A percentile compares a stretch with the other conserved stretches of the same genome.
phyloP scores from a whole-genome alignment of 2,888 invertebrate species.

The Teleogryllus oceanicus region DNA sequence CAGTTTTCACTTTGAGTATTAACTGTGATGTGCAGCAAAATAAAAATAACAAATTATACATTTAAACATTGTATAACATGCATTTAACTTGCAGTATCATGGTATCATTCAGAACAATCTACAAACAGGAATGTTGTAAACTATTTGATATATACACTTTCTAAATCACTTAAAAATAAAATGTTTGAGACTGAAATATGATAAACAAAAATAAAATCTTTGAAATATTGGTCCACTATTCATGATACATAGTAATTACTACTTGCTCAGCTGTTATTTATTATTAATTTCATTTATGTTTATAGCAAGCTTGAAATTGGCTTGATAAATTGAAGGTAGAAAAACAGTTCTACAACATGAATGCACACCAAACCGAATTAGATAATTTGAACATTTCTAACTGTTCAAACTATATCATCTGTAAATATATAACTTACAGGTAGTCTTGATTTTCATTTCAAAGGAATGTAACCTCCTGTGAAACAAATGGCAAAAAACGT shows the following conservation, averaged over 20 bases:
- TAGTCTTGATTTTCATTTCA: too few relatives aligned
- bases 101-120: neutral
- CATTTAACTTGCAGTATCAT: neutral
- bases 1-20: slow-evolving; percentile 11
- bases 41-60: neutral
- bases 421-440: too few relatives aligned
- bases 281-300: too few relatives aligned
- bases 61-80: neutral
- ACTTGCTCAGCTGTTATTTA: neutral
- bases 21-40: neutral
- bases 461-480: too few relatives aligned
- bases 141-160: slow-evolving; percentile 9
- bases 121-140: neutral
- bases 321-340: too few relatives aligned
- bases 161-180: neutral
- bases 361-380: too few relatives aligned
- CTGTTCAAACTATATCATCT: too few relatives aligned
- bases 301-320: too few relatives aligned
- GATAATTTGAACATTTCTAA: too few relatives aligned
- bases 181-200: neutral
- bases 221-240: neutral
- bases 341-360: too few relatives aligned
- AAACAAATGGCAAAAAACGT: too few relatives aligned
- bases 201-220: neutral
- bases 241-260: neutral